These are phyloP conservation scores for Coptodon rendalli DNA, from an alignment of 2,113 vertebrate species.

Conservation along the genomic window DNA sequence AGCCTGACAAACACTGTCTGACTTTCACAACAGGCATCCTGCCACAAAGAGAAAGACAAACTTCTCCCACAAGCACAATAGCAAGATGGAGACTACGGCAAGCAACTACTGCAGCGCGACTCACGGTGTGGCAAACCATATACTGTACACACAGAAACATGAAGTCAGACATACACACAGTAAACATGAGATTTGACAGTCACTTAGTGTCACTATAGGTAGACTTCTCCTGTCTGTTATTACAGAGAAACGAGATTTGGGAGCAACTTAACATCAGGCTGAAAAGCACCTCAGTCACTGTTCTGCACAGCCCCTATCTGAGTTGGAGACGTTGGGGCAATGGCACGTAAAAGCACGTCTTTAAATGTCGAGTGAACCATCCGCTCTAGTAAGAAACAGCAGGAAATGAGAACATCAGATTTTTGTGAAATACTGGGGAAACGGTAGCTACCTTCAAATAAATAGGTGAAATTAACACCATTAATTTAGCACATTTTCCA, in stretches of 20 bases:
- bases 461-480: neutral
- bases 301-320: neutral
- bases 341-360: neutral
- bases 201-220: neutral
- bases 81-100: neutral
- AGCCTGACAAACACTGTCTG: neutral
- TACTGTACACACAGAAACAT: neutral
- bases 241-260: neutral
- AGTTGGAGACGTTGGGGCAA: neutral
- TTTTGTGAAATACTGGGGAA: neutral
- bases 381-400: neutral
- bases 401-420: neutral
- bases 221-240: neutral
- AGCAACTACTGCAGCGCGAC: neutral
- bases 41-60: neutral
- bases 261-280: neutral
- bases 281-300: neutral
- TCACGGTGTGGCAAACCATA: neutral
- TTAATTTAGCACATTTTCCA: neutral
- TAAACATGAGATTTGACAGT: neutral
- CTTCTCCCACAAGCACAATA: neutral
- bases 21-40: neutral
- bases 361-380: neutral
- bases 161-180: neutral
- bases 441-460: neutral